Evolutionary conservation across 1,140 invertebrate genomes (phyloP).

Genomic region (Lutraria rhynchaena): DNA sequence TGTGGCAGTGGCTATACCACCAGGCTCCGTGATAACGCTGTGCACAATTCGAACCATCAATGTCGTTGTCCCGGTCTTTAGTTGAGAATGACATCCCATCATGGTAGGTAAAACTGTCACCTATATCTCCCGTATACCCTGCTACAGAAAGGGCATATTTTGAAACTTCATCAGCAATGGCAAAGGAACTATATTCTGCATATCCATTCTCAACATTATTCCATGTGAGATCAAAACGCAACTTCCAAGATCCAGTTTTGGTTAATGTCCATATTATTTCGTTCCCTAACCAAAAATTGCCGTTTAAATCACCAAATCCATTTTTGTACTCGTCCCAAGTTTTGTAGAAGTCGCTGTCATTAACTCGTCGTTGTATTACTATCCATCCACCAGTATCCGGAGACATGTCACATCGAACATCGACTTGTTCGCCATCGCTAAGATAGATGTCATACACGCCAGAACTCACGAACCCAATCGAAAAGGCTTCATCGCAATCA

Average conservation of each 20-base stretch:
- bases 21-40: neutral
- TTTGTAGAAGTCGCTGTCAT: constrained; percentile 83
- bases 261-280: constrained; percentile 57
- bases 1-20: neutral
- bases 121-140: constrained; percentile 11
- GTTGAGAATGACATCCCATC: constrained; percentile 30
- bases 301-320: constrained; percentile 59
- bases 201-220: neutral
- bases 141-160: constrained; percentile 4
- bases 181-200: constrained; percentile 29
- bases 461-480: neutral
- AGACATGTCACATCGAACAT: constrained; percentile 89
- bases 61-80: constrained; percentile 38
- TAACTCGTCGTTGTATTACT: constrained; percentile 86
- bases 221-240: constrained; percentile 25
- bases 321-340: constrained; percentile 60
- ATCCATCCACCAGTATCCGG: constrained; percentile 93
- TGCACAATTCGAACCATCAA: neutral
- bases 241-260: constrained; percentile 14
- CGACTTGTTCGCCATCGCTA: constrained; percentile 84
- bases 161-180: neutral
- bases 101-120: constrained; percentile 12
- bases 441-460: neutral
- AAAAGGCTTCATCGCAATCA: constrained; percentile 15
- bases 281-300: constrained; percentile 62